Evolutionary conservation across 2,797 vertebrate genomes (phyloP), one percentile per base, ranked within the genome.

Genomic region (Pyrocephalus nanus): DNA sequence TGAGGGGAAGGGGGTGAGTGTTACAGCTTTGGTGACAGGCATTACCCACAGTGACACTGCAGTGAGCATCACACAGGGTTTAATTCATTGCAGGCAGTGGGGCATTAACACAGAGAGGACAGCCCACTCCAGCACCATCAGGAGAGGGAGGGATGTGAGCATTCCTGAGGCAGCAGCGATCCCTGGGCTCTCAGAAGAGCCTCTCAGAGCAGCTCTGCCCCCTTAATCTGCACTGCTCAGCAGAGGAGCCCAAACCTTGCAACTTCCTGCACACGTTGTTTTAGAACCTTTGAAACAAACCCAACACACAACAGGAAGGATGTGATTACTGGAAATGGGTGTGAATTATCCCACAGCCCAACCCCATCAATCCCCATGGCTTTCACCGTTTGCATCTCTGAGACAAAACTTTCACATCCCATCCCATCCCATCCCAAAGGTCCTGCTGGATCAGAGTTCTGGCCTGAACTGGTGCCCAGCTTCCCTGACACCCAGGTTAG

Each of bases 241-340:
- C 87, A 92, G 76, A 86, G 34, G 58, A 86, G 58, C 48, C 84
- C 87, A 78, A 85, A 85, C 54, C 90, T 74, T 81, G 84, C 84
- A 87, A 34, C 94, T 78, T 83, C 90, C 90, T 62, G 71, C 92
- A 60, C 69, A 34, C 70, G 58, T 70, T 92, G 72, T 87, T 92
- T 90, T 73, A 32, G 65, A 92, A 69, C 8, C 77, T 67, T 48
- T 30, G 61, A 83, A 93, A 86, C 53, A 74, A 86, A 74, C 62
- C 0, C 92, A 83, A 54, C 54, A 30, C 54, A 45, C 58, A 71
- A 83, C 65, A 76, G 88, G 88, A 94, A 92, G 88, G 88, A 89
- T 86, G 60, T 3, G 22, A 73, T 83, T 72, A 89, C 69, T 48
- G 83, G 88, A 86, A 91, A 65, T 71, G 66, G 10, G 60, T 23